A percentile compares a stretch with the other conserved stretches of the same genome.
Evolutionary conservation across 2,113 vertebrate species (phyloP).

Genomic region (Todiramphus saurophagus): DNA sequence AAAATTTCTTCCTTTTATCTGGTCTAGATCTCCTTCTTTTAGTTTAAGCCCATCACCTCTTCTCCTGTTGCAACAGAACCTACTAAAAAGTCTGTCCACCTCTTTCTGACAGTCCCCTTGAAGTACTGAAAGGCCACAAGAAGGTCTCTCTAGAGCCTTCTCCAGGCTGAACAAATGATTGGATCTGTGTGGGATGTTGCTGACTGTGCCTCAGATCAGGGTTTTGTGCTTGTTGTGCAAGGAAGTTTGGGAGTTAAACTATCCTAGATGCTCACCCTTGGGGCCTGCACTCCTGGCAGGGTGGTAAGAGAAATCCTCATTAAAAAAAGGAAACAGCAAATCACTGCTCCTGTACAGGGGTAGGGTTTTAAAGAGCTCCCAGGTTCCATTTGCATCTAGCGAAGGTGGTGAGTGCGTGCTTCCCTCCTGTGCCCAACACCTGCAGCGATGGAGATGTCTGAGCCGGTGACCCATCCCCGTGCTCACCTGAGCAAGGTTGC

Average conservation of each 20-base stretch:
- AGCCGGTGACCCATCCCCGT: fast-evolving
- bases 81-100: neutral
- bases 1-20: neutral
- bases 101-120: neutral
- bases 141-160: neutral
- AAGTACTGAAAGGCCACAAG: neutral
- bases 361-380: neutral
- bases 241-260: neutral
- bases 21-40: neutral
- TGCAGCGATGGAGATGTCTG: fast-evolving
- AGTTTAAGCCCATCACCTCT: neutral
- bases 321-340: neutral
- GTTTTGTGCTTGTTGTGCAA: neutral
- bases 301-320: neutral
- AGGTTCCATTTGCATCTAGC: neutral
- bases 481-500: neutral
- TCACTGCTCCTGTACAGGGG: neutral
- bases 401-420: neutral
- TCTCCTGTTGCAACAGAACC: neutral
- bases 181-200: neutral
- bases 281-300: neutral
- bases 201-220: neutral
- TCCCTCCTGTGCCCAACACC: neutral
- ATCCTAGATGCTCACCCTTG: neutral
- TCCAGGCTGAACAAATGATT: neutral